Evolutionary conservation across 1,140 invertebrate species (phyloP).

Genomic region (Arctopsyche grandis): DNA sequence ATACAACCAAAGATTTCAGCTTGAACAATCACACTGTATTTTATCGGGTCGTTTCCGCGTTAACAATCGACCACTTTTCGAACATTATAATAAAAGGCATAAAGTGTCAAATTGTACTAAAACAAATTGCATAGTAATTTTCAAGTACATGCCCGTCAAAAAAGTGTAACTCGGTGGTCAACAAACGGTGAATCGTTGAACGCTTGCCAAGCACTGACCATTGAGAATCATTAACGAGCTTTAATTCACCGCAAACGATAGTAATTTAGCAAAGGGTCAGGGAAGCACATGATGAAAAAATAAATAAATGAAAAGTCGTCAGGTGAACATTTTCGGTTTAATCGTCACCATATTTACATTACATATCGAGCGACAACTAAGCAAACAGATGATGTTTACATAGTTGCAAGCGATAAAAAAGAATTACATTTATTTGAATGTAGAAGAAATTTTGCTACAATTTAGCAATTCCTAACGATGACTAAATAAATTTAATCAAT

Average conservation of each 20-base stretch:
- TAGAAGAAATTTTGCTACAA: too few relatives aligned
- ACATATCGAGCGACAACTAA: background rate
- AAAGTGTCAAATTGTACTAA: too few relatives aligned
- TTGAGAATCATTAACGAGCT: background rate
- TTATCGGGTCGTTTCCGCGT: background rate
- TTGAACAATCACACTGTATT: background rate
- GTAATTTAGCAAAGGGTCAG: background rate
- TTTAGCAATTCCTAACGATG: too few relatives aligned
- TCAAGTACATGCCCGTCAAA: background rate
- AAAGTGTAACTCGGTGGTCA: background rate
- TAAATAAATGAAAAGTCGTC: background rate
- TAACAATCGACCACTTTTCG: background rate
- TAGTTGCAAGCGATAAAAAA: too few relatives aligned
- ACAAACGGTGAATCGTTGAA: conserved; percentile 21
- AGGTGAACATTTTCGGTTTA: background rate
- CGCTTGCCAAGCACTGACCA: conserved; percentile 4
- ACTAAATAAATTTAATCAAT: too few relatives aligned
- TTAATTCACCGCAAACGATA: background rate
- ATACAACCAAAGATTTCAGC: background rate
- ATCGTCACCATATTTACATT: background rate
- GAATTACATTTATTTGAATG: too few relatives aligned
- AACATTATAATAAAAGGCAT: too few relatives aligned
- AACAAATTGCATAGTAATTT: background rate
- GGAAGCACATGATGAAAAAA: background rate
- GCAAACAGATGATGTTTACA: background rate